Evolutionary conservation across 2,888 invertebrate species (phyloP).

Genomic region (Acrocera orbiculus): DNA sequence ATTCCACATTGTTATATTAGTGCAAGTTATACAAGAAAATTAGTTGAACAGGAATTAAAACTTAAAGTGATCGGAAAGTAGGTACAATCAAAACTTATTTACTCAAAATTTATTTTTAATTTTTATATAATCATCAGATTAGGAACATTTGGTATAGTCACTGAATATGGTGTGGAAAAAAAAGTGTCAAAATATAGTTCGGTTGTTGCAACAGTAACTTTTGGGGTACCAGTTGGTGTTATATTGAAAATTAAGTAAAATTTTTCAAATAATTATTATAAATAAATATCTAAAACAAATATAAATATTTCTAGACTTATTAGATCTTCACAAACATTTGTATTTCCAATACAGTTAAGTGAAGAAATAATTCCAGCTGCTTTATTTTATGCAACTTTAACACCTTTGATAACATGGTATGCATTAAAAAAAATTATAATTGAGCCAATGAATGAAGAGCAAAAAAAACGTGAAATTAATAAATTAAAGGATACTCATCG

Average conservation of each 20-base stretch:
- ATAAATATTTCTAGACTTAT: constrained; percentile 42
- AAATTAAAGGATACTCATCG: constrained; percentile 66
- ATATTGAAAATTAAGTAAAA: constrained; percentile 68
- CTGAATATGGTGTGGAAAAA: constrained; percentile 87
- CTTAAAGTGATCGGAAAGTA: constrained; percentile 62
- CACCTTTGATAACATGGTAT: constrained; percentile 68
- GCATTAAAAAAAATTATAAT: constrained; percentile 69
- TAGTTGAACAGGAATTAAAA: constrained; percentile 62
- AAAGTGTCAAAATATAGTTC: constrained; percentile 81
- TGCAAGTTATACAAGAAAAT: constrained; percentile 59
- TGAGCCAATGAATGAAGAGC: constrained; percentile 64
- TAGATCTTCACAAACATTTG: constrained; percentile 72
- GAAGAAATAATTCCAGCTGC: constrained; percentile 81
- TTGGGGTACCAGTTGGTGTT: constrained; percentile 79
- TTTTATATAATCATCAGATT: constrained; percentile 36
- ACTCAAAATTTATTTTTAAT: constrained; percentile 8
- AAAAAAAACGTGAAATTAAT: constrained; percentile 62
- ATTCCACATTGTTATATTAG: constrained; percentile 61
- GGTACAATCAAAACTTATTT: too few relatives aligned
- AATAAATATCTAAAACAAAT: not conserved
- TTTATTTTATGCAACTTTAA: constrained; percentile 78
- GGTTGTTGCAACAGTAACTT: constrained; percentile 63
- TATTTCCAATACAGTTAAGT: constrained; percentile 77
- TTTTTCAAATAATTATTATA: not conserved
- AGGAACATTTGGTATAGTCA: constrained; percentile 69